Evolutionary conservation across 2,888 invertebrate species (phyloP).

Genomic region (Alentia gelatinosa): DNA sequence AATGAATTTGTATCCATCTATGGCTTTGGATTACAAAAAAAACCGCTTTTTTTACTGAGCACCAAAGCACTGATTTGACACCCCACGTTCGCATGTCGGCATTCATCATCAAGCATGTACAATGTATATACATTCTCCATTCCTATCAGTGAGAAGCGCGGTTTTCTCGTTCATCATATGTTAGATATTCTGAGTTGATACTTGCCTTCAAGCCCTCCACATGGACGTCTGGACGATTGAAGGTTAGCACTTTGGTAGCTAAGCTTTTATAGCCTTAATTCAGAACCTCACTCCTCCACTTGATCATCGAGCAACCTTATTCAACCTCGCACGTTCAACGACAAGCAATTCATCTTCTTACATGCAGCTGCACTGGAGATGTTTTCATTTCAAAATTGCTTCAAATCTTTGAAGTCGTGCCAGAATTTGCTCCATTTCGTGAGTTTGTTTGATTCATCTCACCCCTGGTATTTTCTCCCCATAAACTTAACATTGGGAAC

Average conservation of each 20-base stretch:
- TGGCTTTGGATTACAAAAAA: not conserved
- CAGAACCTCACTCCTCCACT: conserved; percentile 51
- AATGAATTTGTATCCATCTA: not conserved
- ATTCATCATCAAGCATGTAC: not conserved
- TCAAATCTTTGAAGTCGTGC: not conserved
- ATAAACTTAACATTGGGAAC: no score
- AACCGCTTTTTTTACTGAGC: not conserved
- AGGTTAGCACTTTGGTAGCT: no score
- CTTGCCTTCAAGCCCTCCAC: no score
- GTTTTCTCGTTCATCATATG: not conserved
- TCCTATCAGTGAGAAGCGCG: not conserved
- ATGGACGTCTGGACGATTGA: no score
- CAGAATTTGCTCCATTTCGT: no score
- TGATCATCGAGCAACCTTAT: not conserved
- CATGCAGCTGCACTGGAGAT: not conserved
- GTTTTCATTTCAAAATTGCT: not conserved
- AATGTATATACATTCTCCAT: not conserved
- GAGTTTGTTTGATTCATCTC: no score
- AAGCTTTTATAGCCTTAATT: not conserved
- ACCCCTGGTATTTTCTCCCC: no score
- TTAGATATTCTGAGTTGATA: no score
- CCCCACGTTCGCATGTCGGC: not conserved
- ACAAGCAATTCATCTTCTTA: not conserved
- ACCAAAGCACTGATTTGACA: not conserved
- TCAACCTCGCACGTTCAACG: conserved; percentile 16